phyloP scores from a whole-genome alignment of 2,797 vertebrate genomes.

The Nyctibius grandis region DNA sequence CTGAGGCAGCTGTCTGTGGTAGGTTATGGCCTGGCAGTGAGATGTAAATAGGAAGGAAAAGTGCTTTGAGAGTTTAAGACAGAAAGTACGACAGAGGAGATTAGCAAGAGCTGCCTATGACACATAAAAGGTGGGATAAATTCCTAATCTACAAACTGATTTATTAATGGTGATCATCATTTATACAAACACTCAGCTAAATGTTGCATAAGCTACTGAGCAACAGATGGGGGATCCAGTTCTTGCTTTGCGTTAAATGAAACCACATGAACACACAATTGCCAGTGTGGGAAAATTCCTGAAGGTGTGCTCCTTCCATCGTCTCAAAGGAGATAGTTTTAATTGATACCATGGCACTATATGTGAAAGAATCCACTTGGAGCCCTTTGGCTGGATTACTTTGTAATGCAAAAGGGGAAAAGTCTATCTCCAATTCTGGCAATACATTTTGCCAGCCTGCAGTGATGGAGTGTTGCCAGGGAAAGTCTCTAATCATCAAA shows the following conservation, averaged over 20 bases:
- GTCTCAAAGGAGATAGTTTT: not conserved
- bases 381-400: not conserved
- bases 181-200: not conserved
- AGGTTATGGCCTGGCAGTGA: not conserved
- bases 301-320: not conserved
- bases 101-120: not conserved
- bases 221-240: not conserved
- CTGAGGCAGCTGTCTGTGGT: not conserved
- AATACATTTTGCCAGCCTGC: not conserved
- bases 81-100: not conserved
- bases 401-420: not conserved
- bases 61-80: not conserved
- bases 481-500: slow-evolving; percentile 44
- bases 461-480: slow-evolving; percentile 6
- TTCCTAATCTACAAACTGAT: not conserved
- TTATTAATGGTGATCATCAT: not conserved
- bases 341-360: not conserved
- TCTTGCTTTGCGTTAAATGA: not conserved
- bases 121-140: not conserved
- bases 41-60: not conserved
- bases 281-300: not conserved
- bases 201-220: not conserved
- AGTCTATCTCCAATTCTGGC: not conserved
- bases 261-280: not conserved
- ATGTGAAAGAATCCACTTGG: not conserved